Conservation (phyloP, 2,888 invertebrate genomes). For the Glaucopsyche alexis region DNA sequence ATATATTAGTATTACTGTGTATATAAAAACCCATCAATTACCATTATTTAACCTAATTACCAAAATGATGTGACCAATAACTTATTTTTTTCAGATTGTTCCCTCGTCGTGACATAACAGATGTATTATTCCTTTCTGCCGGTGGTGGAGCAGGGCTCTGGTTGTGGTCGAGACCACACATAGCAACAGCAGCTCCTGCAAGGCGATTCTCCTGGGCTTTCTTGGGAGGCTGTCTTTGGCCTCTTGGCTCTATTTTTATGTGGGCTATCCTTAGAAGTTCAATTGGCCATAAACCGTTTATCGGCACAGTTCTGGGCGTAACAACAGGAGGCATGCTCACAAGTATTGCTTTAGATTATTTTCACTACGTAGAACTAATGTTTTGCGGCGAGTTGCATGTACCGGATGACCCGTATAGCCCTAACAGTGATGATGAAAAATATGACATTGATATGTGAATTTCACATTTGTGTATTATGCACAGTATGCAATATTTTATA, state of each 20-base stretch:
- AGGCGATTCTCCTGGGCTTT: slow-evolving; percentile 86
- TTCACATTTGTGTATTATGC: neutral
- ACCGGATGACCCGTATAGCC: slow-evolving; percentile 68
- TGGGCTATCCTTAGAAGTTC: slow-evolving; percentile 93
- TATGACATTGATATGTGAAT: slow-evolving; percentile 73
- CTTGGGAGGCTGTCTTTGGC: slow-evolving; percentile 89
- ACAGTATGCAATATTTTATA: slow-evolving; percentile 13
- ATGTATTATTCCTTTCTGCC: slow-evolving; percentile 88
- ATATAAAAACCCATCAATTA: neutral
- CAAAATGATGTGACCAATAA: neutral
- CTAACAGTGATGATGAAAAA: slow-evolving; percentile 77
- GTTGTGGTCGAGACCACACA: slow-evolving; percentile 89
- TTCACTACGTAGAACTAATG: slow-evolving; percentile 82
- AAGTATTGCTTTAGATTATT: slow-evolving; percentile 82
- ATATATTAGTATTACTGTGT: neutral
- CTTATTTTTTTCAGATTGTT: slow-evolving; percentile 80
- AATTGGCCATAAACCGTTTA: slow-evolving; percentile 84
- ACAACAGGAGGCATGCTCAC: slow-evolving; percentile 84
- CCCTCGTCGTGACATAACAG: slow-evolving; percentile 88
- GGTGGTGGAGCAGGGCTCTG: slow-evolving; percentile 91
- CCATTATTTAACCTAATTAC: neutral
- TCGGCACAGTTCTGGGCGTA: slow-evolving; percentile 85
- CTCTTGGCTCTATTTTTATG: slow-evolving; percentile 92
- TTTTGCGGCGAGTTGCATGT: slow-evolving; percentile 75
- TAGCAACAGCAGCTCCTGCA: slow-evolving; percentile 82